These are phyloP conservation scores for Argynnis bischoffii DNA, from an alignment of 2,888 invertebrate species.

Conservation along the genomic window DNA sequence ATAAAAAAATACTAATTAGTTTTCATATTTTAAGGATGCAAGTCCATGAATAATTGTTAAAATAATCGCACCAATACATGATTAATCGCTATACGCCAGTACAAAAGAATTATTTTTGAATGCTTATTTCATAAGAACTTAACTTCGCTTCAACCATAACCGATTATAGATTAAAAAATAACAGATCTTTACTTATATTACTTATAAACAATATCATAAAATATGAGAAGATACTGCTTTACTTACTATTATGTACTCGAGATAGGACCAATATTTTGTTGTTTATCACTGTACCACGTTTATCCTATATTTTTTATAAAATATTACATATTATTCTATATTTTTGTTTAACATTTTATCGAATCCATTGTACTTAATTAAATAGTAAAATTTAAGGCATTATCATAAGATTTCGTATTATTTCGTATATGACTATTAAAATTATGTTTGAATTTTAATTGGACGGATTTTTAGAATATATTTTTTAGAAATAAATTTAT, in stretches of 20 bases:
- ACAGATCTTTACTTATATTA: slow-evolving; percentile 28
- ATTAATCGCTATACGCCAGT: not conserved
- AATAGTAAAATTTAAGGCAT: slow-evolving; percentile 17
- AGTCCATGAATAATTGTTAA: not conserved
- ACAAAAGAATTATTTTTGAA: not conserved
- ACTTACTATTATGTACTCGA: slow-evolving; percentile 19
- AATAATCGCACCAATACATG: not conserved
- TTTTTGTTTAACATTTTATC: slow-evolving; percentile 23
- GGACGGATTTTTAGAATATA: slow-evolving; percentile 11
- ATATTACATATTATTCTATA: slow-evolving; percentile 18
- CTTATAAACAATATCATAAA: slow-evolving; percentile 20
- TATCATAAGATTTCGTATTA: slow-evolving; percentile 1
- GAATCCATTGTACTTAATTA: slow-evolving; percentile 27
- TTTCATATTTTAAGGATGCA: too few relatives aligned
- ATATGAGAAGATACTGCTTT: slow-evolving; percentile 14
- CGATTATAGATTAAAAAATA: slow-evolving; percentile 27
- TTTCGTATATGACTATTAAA: not conserved
- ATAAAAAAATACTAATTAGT: too few relatives aligned
- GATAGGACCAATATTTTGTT: slow-evolving; percentile 18
- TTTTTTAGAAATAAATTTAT: too few relatives aligned
- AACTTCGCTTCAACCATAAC: slow-evolving; percentile 27
- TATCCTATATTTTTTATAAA: slow-evolving; percentile 9
- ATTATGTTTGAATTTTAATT: not conserved
- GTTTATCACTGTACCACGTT: slow-evolving; percentile 15
- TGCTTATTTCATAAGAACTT: not conserved